Percentiles rank a stretch among this genome's conserved stretches.
These are phyloP conservation scores for Eupelmus urozonus DNA, from an alignment of 2,888 invertebrate genomes.

Conservation along the genomic window DNA sequence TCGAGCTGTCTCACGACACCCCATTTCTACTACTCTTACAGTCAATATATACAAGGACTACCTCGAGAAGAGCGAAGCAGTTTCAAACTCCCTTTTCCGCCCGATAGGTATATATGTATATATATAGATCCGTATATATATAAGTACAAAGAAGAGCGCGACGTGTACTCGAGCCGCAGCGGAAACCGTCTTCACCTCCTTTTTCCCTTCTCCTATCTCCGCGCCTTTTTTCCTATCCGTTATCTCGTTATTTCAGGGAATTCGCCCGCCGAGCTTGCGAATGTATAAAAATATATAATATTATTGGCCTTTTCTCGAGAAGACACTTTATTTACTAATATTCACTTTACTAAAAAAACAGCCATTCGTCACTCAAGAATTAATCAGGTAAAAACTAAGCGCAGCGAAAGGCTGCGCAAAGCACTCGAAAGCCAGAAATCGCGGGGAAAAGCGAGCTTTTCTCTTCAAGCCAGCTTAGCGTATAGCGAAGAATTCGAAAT, in stretches of 20 bases:
- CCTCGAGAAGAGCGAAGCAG: constrained; percentile 72
- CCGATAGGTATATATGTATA: constrained; percentile 47
- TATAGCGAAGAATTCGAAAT: too few relatives aligned
- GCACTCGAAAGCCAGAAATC: too few relatives aligned
- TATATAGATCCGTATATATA: too few relatives aligned
- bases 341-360: too few relatives aligned
- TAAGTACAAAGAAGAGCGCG: too few relatives aligned
- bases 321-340: background rate
- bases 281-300: constrained; percentile 19
- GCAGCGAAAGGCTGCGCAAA: too few relatives aligned
- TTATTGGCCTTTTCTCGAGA: constrained; percentile 13
- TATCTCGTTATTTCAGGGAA: constrained; percentile 59
- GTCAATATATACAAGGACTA: constrained; percentile 71
- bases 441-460: too few relatives aligned
- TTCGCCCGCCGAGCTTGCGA: too few relatives aligned
- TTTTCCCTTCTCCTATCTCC: constrained; percentile 51
- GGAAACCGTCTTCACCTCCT: constrained; percentile 36
- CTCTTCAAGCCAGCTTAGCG: too few relatives aligned
- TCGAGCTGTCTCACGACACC: constrained; percentile 59
- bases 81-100: constrained; percentile 68
- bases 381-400: too few relatives aligned
- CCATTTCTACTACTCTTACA: constrained; percentile 67
- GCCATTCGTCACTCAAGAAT: too few relatives aligned
- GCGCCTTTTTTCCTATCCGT: constrained; percentile 55
- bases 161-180: constrained; percentile 64